Conservation (phyloP, 2,797 vertebrate species). For the Phalanger gymnotis region DNA sequence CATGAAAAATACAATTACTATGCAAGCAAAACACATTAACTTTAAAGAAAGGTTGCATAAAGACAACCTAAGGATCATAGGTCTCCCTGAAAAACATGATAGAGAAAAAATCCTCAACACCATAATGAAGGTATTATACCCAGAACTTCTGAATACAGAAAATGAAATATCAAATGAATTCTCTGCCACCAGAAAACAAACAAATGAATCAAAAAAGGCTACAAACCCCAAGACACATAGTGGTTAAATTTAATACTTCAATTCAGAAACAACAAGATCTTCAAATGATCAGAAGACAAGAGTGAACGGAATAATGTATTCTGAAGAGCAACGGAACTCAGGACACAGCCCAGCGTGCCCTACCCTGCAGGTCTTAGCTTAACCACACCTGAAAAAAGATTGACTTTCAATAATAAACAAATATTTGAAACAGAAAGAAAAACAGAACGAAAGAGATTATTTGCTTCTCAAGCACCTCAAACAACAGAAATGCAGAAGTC, state of each 20-base stretch:
- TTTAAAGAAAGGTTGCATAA: neutral
- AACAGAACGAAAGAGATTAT: neutral
- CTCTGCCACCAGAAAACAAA: neutral
- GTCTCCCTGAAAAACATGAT: neutral
- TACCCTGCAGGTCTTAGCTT: too few relatives aligned
- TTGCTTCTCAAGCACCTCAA: neutral
- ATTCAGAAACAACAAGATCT: neutral
- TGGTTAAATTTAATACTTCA: neutral
- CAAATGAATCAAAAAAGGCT: neutral
- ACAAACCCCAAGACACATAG: neutral
- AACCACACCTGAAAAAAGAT: neutral
- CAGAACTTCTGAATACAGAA: neutral
- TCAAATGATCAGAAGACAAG: too few relatives aligned
- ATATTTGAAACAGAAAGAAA: neutral
- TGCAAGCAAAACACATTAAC: too few relatives aligned
- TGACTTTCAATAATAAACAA: neutral
- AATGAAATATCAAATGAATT: neutral
- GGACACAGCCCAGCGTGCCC: too few relatives aligned
- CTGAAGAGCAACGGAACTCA: too few relatives aligned
- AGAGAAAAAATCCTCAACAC: neutral
- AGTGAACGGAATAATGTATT: too few relatives aligned
- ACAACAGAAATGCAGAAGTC: neutral
- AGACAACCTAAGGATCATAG: neutral
- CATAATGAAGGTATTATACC: neutral
- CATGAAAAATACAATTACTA: too few relatives aligned